phyloP scores from a whole-genome alignment of 1,140 invertebrate species.

The Metopolophium dirhodum region DNA sequence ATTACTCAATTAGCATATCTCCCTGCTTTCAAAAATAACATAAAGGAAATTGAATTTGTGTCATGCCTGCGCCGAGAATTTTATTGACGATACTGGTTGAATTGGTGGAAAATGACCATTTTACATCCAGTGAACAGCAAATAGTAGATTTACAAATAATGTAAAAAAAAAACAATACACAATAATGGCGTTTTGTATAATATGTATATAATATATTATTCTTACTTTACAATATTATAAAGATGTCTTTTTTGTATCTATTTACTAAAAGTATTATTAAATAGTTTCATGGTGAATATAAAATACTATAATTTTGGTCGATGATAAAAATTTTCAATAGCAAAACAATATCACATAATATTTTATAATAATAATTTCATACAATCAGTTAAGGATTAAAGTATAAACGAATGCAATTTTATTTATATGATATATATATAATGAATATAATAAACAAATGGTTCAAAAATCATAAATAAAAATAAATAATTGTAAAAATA shows the following conservation, averaged over 20 bases:
- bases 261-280: conserved; percentile 27
- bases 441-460: conserved; percentile 23
- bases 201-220: background rate
- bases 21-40: too few species aligned
- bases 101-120: too few species aligned
- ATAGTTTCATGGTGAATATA: background rate
- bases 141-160: background rate
- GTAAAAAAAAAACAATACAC: background rate
- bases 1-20: too few species aligned
- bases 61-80: too few species aligned
- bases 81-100: too few species aligned
- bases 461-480: background rate
- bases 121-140: too few species aligned
- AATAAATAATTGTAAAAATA: background rate
- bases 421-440: background rate
- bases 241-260: background rate
- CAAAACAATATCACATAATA: conserved; percentile 49
- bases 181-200: background rate
- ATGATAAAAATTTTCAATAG: conserved; percentile 28
- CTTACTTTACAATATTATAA: background rate
- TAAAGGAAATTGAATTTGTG: too few species aligned
- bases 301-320: background rate
- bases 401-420: background rate
- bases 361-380: background rate
- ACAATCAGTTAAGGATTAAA: background rate